Conservation (phyloP, 2,888 invertebrate genomes). For the Trissolcus japonicus region DNA sequence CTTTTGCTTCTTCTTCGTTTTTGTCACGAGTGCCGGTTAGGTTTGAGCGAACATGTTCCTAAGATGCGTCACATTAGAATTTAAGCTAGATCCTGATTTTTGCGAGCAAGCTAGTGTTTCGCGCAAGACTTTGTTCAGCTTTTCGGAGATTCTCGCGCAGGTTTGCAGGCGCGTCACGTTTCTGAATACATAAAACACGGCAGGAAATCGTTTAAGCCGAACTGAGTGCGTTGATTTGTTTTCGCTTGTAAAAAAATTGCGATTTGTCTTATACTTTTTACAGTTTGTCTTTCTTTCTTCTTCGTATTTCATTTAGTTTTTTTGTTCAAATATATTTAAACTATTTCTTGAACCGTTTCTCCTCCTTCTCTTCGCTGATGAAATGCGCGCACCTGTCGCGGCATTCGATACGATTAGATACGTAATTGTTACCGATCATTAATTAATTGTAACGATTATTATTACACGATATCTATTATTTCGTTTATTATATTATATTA, state of each 20-base stretch:
- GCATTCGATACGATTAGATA: conserved; percentile 62
- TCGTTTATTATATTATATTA: conserved; percentile 58
- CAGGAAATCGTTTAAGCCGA: conserved; percentile 52
- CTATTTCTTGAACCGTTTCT: conserved; percentile 53
- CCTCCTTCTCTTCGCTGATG: conserved; percentile 61
- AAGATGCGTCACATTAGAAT: conserved; percentile 21
- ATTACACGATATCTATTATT: conserved; percentile 52
- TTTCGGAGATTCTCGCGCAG: neutral
- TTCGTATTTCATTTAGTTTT: conserved; percentile 30
- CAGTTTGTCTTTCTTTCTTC: conserved; percentile 51
- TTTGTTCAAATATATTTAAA: conserved; percentile 30
- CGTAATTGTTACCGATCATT: conserved; percentile 62
- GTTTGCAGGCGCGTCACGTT: conserved; percentile 34
- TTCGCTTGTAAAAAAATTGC: conserved; percentile 28
- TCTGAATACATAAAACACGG: conserved; percentile 45
- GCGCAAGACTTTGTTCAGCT: neutral
- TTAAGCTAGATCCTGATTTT: conserved; percentile 2
- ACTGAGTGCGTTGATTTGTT: conserved; percentile 29
- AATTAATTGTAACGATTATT: conserved; percentile 60
- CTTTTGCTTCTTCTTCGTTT: conserved; percentile 28
- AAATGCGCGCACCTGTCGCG: conserved; percentile 50
- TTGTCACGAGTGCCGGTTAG: conserved; percentile 38
- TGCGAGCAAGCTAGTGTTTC: conserved; percentile 6
- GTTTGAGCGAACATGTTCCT: conserved; percentile 54
- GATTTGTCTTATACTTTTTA: conserved; percentile 39